phyloP scores from a whole-genome alignment of 2,888 invertebrate genomes.

The Platycnemis pennipes region DNA sequence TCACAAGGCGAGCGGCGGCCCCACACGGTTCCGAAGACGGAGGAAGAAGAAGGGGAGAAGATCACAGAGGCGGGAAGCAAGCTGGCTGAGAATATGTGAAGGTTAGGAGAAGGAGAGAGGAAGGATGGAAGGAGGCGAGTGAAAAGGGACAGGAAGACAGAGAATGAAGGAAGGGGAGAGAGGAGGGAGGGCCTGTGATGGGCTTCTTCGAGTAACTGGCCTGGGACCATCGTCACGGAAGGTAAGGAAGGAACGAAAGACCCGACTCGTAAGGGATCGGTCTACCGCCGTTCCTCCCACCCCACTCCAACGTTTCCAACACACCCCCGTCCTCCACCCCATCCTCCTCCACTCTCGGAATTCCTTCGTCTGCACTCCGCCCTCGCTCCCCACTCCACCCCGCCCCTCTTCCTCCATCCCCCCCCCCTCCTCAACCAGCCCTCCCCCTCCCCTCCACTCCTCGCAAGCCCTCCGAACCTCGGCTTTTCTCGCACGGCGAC shows the following conservation, averaged over 20 bases:
- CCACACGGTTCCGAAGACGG: too few species aligned
- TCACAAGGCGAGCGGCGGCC: too few species aligned
- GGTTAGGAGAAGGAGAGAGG: neutral
- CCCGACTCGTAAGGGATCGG: constrained; percentile 41
- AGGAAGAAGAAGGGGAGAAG: neutral
- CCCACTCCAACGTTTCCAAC: neutral
- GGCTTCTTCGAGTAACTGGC: constrained; percentile 8
- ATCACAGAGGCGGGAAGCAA: neutral
- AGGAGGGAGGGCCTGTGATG: neutral
- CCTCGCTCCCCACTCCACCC: neutral
- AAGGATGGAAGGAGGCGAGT: neutral
- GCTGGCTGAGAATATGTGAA: neutral
- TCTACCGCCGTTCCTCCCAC: too few species aligned
- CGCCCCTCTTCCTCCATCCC: too few species aligned
- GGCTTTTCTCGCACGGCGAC: constrained; percentile 39
- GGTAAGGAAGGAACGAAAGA: constrained; percentile 1
- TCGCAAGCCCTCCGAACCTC: neutral
- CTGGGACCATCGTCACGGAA: constrained; percentile 52
- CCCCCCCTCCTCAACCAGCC: too few species aligned
- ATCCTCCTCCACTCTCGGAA: constrained; percentile 12
- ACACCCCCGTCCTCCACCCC: neutral
- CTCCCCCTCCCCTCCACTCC: neutral
- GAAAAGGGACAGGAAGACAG: neutral
- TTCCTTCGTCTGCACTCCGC: constrained; percentile 56
- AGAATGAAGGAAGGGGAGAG: neutral